phyloP scores from a whole-genome alignment of 2,888 invertebrate genomes.

The Caenorhabditis sp. region DNA sequence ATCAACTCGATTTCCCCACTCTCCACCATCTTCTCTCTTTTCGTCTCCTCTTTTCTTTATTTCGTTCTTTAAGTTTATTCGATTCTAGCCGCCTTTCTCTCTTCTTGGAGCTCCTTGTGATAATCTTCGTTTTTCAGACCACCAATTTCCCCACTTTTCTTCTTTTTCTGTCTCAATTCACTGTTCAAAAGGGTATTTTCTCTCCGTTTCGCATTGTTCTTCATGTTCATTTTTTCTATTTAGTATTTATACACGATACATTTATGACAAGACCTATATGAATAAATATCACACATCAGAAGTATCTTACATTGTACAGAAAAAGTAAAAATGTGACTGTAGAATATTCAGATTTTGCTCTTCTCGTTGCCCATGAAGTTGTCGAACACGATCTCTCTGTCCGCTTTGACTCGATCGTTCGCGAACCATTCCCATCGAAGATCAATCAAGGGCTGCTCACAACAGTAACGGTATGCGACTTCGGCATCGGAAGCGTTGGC shows the following conservation, averaged over 20 bases:
- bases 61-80: constrained; percentile 12
- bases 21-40: constrained; percentile 30
- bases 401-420: constrained; percentile 64
- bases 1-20: constrained; percentile 34
- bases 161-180: constrained; percentile 52
- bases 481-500: constrained; percentile 70
- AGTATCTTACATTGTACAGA: constrained; percentile 22
- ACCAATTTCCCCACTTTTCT: neutral
- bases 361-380: constrained; percentile 60
- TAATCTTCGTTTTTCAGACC: constrained; percentile 12
- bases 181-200: constrained; percentile 58
- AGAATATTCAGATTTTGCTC: constrained; percentile 47
- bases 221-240: constrained; percentile 2
- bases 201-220: constrained; percentile 42
- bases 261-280: constrained; percentile 13
- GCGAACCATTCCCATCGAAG: constrained; percentile 69
- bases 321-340: constrained; percentile 10
- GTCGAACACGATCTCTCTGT: constrained; percentile 76
- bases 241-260: constrained; percentile 34
- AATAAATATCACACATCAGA: constrained; percentile 9
- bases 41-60: constrained; percentile 31
- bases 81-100: constrained; percentile 44
- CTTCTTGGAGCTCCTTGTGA: constrained; percentile 41
- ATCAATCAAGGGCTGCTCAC: constrained; percentile 72
- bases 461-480: constrained; percentile 74